phyloP scores from a whole-genome alignment of 2,888 invertebrate species.

The Drosophila merina region DNA sequence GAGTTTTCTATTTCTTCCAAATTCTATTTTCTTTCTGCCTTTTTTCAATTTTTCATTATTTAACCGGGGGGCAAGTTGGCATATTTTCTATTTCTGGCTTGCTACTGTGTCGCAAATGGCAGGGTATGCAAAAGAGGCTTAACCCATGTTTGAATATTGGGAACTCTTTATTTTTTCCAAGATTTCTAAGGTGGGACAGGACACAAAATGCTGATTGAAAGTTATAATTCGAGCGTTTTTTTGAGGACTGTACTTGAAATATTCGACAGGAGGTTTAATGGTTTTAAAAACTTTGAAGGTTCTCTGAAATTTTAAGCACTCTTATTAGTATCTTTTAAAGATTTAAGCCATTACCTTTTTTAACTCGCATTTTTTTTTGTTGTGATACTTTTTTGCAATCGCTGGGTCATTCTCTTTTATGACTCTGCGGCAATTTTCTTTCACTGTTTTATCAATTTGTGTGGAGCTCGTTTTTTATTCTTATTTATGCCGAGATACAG shows the following conservation, averaged over 20 bases:
- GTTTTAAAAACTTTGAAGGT: no score
- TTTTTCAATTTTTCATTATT: slow-evolving; percentile 50
- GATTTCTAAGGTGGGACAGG: not conserved
- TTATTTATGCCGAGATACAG: slow-evolving; percentile 61
- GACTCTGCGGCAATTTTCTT: slow-evolving; percentile 66
- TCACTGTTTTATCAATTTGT: slow-evolving; percentile 77
- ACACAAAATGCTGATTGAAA: not conserved
- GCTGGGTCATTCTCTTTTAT: slow-evolving; percentile 31
- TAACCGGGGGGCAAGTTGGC: slow-evolving; percentile 66
- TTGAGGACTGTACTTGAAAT: slow-evolving; percentile 36
- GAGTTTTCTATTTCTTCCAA: slow-evolving; percentile 65
- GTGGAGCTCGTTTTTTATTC: slow-evolving; percentile 75
- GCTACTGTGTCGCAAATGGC: slow-evolving; percentile 60
- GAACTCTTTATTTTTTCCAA: not conserved
- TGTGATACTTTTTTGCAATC: slow-evolving; percentile 29
- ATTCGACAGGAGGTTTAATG: not conserved
- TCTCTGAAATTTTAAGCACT: no score
- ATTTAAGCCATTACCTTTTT: no score
- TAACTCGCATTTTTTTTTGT: no score
- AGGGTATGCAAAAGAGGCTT: slow-evolving; percentile 60
- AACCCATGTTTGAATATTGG: slow-evolving; percentile 44
- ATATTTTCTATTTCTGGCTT: slow-evolving; percentile 51
- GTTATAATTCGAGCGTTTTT: slow-evolving; percentile 28
- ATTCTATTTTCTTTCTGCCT: slow-evolving; percentile 68
- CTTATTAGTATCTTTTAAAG: no score